Percentiles rank a stretch among this genome's conserved stretches.
Conservation (phyloP, 2,797 vertebrate genomes). For the Capromys pilorides region DNA sequence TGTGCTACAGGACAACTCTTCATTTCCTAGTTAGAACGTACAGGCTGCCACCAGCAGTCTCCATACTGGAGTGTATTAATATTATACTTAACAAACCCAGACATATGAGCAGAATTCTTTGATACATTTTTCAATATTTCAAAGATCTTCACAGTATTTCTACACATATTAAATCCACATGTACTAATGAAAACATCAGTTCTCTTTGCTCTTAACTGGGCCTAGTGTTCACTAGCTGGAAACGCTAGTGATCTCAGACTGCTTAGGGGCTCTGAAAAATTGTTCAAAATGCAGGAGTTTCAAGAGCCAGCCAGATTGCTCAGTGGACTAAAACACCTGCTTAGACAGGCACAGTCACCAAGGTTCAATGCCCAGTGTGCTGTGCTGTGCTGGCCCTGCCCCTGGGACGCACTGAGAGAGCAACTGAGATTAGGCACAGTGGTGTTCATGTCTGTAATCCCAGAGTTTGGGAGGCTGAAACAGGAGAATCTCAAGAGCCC, state of each 20-base stretch:
- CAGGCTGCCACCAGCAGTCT: neutral
- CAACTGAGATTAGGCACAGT: no score
- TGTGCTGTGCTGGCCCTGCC: no score
- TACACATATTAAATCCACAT: neutral
- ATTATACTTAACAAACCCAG: neutral
- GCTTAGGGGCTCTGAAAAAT: neutral
- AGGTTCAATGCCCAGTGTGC: no score
- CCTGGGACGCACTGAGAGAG: no score
- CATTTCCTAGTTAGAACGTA: neutral
- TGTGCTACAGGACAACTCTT: neutral
- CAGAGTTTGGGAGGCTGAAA: no score
- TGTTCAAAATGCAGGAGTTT: neutral
- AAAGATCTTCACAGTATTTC: neutral
- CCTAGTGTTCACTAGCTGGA: neutral
- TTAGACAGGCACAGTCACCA: no score
- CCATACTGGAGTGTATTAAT: neutral
- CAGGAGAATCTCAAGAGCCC: no score
- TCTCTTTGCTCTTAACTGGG: slow-evolving; percentile 15
- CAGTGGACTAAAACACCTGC: no score
- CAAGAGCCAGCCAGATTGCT: no score
- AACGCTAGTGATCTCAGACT: neutral
- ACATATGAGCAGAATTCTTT: neutral
- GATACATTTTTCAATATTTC: slow-evolving; percentile 34
- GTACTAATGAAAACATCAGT: neutral
- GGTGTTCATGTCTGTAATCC: no score